These are phyloP conservation scores for Erannis defoliaria DNA, from an alignment of 2,888 invertebrate genomes.

Conservation along the genomic window DNA sequence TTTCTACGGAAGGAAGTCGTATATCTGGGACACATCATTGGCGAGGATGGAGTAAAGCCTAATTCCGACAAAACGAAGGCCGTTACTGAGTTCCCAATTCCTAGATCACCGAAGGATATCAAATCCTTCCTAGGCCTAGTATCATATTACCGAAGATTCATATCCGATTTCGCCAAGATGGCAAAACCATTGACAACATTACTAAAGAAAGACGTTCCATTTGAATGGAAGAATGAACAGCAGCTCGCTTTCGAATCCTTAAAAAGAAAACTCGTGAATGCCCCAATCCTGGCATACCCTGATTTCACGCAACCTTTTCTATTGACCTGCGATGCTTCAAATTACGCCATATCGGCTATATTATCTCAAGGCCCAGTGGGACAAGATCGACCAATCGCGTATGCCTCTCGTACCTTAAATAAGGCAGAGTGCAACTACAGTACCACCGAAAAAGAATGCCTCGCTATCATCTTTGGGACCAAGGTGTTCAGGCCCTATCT, in stretches of 20 bases:
- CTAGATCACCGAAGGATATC: not conserved
- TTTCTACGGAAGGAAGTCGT: not conserved
- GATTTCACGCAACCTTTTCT: not conserved
- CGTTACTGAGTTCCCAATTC: slow-evolving; percentile 8
- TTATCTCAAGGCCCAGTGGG: not conserved
- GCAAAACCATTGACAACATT: not conserved
- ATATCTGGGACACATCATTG: not conserved
- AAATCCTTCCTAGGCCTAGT: not conserved
- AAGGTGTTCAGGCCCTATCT: slow-evolving; percentile 34
- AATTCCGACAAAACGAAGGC: slow-evolving; percentile 10
- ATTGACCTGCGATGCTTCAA: not conserved
- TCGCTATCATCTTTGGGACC: slow-evolving; percentile 31
- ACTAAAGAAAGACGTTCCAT: not conserved
- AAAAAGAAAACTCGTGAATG: not conserved
- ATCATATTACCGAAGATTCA: not conserved
- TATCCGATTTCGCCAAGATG: not conserved
- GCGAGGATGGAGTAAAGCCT: not conserved
- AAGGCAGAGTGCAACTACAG: slow-evolving; percentile 34
- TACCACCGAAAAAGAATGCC: slow-evolving; percentile 29
- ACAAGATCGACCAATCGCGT: slow-evolving; percentile 33
- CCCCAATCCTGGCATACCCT: not conserved
- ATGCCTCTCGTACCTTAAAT: slow-evolving; percentile 36
- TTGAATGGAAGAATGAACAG: not conserved
- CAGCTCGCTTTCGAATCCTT: not conserved
- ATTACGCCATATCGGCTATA: not conserved